These are phyloP conservation scores for Rhagophthalmus giganteus DNA, from an alignment of 2,888 invertebrate species.

Conservation along the genomic window DNA sequence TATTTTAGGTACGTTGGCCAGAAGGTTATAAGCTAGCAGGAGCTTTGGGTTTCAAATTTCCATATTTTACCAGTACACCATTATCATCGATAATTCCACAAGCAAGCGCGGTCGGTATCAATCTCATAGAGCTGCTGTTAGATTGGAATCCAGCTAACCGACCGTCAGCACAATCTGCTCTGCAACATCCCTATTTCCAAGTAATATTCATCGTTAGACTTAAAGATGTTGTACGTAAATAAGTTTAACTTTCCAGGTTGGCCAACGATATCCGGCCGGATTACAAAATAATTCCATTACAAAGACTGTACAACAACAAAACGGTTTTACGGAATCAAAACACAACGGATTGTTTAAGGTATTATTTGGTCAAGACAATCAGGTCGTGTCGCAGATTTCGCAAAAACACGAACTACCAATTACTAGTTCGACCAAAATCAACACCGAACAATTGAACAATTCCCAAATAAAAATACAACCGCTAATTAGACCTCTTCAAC, in stretches of 20 bases:
- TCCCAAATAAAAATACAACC: constrained; percentile 16
- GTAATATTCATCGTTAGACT: constrained; percentile 34
- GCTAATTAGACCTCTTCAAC: constrained; percentile 50
- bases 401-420: constrained; percentile 17
- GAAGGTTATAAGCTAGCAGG: constrained; percentile 93
- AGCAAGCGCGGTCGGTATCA: constrained; percentile 80
- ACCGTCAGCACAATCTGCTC: constrained; percentile 86
- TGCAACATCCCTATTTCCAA: constrained; percentile 65
- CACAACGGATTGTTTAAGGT: constrained; percentile 21
- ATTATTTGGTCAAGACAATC: not conserved
- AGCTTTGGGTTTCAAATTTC: constrained; percentile 95
- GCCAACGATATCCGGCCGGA: constrained; percentile 46
- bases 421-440: constrained; percentile 12
- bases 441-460: constrained; percentile 10
- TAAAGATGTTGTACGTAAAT: not conserved
- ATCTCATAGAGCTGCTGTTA: constrained; percentile 82
- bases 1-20: constrained; percentile 80
- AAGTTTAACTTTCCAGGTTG: constrained; percentile 42
- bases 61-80: constrained; percentile 81
- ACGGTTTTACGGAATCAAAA: constrained; percentile 34
- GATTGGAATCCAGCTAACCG: constrained; percentile 91
- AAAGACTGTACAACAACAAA: constrained; percentile 38
- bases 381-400: too few relatives aligned
- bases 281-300: constrained; percentile 37
- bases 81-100: constrained; percentile 79